A percentile compares a stretch with the other conserved stretches of the same genome.
Evolutionary conservation across 2,888 invertebrate species (phyloP).

Genomic region (Cryptus viduatorius): DNA sequence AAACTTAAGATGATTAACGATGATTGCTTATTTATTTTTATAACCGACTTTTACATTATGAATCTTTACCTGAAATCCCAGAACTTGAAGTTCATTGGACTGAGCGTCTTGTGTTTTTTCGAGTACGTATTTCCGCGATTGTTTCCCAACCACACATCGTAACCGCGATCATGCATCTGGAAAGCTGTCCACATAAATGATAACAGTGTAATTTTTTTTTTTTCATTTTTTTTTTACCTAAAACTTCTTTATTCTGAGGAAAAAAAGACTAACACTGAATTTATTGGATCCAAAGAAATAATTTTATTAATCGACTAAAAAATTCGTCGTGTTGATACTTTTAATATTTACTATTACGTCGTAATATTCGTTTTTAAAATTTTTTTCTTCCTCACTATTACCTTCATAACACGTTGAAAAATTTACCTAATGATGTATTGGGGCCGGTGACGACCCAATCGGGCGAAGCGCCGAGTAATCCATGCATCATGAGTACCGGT

Average conservation of each 20-base stretch:
- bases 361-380: no score
- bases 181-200: conserved; percentile 8
- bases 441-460: conserved; percentile 44
- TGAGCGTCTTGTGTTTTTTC: conserved; percentile 82
- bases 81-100: conserved; percentile 70
- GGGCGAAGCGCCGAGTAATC: conserved; percentile 34
- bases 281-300: no score
- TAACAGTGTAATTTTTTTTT: background rate
- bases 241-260: background rate
- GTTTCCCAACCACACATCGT: conserved; percentile 86
- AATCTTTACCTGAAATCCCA: conserved; percentile 74
- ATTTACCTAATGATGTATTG: conserved; percentile 42
- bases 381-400: background rate
- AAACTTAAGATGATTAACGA: background rate
- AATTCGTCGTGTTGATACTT: no score
- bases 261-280: no score
- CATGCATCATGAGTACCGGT: conserved; percentile 42
- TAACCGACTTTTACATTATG: background rate
- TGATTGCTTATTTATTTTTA: no score
- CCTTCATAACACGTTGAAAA: no score
- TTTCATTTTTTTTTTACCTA: background rate
- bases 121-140: conserved; percentile 86
- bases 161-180: conserved; percentile 63
- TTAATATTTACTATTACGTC: no score
- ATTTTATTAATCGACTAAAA: no score